Conservation (phyloP, 2,888 invertebrate species). For the Tipula unca region DNA sequence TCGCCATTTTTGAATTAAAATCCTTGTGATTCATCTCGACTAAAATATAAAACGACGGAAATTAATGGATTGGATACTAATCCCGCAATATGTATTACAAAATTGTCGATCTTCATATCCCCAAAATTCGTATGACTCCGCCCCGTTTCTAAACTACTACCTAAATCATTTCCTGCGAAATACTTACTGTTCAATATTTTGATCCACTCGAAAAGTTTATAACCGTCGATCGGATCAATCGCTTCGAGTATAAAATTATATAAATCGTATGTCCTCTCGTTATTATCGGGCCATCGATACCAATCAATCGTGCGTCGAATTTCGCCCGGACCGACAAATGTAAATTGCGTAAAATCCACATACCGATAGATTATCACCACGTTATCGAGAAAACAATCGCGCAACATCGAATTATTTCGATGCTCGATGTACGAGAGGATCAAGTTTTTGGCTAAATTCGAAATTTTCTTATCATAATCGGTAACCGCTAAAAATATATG, state of each 20-base stretch:
- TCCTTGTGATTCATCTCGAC: background rate
- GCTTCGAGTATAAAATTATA: slow-evolving; percentile 14
- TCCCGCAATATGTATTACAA: too few relatives aligned
- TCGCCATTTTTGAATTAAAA: background rate
- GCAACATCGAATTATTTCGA: background rate
- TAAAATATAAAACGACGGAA: background rate
- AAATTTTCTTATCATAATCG: background rate
- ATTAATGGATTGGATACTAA: background rate
- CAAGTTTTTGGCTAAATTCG: slow-evolving; percentile 1
- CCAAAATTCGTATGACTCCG: too few relatives aligned
- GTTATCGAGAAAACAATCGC: background rate
- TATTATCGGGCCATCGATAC: background rate
- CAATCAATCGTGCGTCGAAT: background rate
- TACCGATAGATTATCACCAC: background rate
- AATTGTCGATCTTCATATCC: too few relatives aligned
- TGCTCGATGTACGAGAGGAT: background rate
- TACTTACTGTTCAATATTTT: background rate
- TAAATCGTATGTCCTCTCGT: background rate
- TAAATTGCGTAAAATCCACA: background rate
- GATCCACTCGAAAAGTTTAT: slow-evolving; percentile 14
- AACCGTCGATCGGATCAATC: background rate
- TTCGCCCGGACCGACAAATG: background rate
- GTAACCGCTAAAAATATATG: background rate
- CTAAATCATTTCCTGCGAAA: too few relatives aligned
- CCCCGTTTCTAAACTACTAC: too few relatives aligned